Conservation (phyloP, 64 coral and sea anemone genomes). For the Pocillopora damicornis region DNA sequence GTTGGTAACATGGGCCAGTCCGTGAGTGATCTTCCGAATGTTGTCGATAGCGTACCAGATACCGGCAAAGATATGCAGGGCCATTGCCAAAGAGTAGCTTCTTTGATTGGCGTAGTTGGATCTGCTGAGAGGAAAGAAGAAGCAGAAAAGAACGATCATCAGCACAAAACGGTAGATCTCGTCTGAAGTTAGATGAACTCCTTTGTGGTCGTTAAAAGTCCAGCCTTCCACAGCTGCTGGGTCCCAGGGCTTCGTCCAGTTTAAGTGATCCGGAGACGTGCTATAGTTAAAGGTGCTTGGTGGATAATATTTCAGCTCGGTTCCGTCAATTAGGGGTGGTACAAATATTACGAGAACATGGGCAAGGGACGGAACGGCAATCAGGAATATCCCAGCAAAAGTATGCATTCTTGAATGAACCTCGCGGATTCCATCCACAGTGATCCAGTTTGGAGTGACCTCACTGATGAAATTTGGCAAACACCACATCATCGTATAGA, state of each 20-base stretch:
- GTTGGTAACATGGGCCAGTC: constrained; percentile 49
- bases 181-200: constrained; percentile 63
- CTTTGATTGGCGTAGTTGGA: constrained; percentile 58
- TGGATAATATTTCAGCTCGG: constrained; percentile 50
- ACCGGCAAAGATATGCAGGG: constrained; percentile 42
- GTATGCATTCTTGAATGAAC: constrained; percentile 45
- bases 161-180: constrained; percentile 65
- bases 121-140: constrained; percentile 59
- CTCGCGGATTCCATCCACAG: constrained; percentile 42
- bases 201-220: constrained; percentile 61
- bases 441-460: constrained; percentile 41
- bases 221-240: constrained; percentile 61
- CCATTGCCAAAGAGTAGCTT: constrained; percentile 65
- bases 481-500: constrained; percentile 65
- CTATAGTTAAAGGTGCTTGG: constrained; percentile 62
- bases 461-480: constrained; percentile 59
- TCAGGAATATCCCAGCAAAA: constrained; percentile 66
- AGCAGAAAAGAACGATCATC: constrained; percentile 56
- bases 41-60: constrained; percentile 66
- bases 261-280: constrained; percentile 43
- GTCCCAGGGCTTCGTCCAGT: constrained; percentile 69
- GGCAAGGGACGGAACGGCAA: constrained; percentile 61
- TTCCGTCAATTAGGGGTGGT: constrained; percentile 66
- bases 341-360: constrained; percentile 73
- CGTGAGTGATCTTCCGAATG: constrained; percentile 67